Evolutionary conservation across 1,140 invertebrate genomes (phyloP).

Genomic region (Proctacanthus coquilletti): DNA sequence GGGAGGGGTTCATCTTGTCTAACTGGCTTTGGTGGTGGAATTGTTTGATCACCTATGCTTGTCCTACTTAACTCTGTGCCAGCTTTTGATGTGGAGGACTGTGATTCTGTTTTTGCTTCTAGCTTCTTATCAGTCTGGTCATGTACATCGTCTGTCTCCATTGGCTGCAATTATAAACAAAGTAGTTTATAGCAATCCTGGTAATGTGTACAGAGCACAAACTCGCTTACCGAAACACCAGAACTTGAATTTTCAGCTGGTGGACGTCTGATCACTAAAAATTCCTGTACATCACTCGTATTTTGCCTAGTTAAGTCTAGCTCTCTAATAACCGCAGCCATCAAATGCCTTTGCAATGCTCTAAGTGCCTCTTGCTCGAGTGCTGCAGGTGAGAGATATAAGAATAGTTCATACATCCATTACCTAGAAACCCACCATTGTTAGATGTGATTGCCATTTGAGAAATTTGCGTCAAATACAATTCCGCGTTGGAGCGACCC

Average conservation of each 20-base stretch:
- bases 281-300: conserved; percentile 4
- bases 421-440: neutral
- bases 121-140: neutral
- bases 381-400: too few species aligned
- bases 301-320: neutral
- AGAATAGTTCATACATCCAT: neutral
- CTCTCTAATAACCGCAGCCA: conserved; percentile 1
- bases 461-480: conserved; percentile 22
- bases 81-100: neutral
- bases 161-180: neutral
- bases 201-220: too few species aligned
- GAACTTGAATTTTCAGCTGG: neutral
- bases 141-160: conserved; percentile 6
- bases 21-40: neutral
- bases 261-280: conserved; percentile 5
- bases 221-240: too few species aligned
- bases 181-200: too few species aligned
- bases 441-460: conserved; percentile 8
- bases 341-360: conserved; percentile 6
- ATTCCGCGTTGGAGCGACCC: conserved; percentile 18
- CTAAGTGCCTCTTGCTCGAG: conserved; percentile 8
- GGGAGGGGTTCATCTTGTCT: conserved; percentile 28
- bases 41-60: neutral
- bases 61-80: too few species aligned
- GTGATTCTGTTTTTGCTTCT: neutral